Base-by-base conservation (phyloP, 2,113 vertebrate genomes). In the Channa maculata region DNA sequence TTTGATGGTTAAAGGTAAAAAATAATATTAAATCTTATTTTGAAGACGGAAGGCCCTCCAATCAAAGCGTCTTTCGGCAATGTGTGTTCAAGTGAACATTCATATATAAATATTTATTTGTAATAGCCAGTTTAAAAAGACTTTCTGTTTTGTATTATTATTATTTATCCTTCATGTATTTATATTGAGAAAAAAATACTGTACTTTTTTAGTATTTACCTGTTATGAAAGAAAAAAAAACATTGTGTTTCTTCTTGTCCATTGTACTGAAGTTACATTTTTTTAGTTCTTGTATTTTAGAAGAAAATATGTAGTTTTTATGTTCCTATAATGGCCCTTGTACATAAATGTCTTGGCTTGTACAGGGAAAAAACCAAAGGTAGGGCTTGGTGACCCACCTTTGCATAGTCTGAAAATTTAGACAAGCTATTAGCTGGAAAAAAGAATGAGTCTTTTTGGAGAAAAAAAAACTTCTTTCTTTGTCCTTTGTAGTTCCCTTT, bases 51-150 rank as follows among this genome's bases (percentile, higher is more conserved):
- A 96, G 96, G 91, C 86, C 86, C 89, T 93, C 89, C 92, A 94
- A 95, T 94, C 95, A 95, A 90, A 90, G 86, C 3, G 91, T 94
- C 93, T 95, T 96, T 96, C 95, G 95, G 93, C 79, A 92, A 95
- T 90, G 95, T 96, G 96, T 97, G 96, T 97, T 97, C 96, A 94
- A 95, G 95, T 95, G 96, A 99, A 97, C 96, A 98, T 97, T 96
- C 96, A 97, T 94, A 95, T 93, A 94, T 94, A 97, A 97, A 97
- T 98, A 98, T 99, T 99, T 99, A 99, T 98, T 99, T 96, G 96
- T 97, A 97, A 97, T 95, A 98, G 96, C 94, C 96, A 95, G 96
- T 96, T 96, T 95, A 96, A 96, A 95, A 95, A 95, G 93, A 96
- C 95, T 96, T 97, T 95, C 87, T 87, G 84, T 94, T 97, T 96